Percentiles rank a stretch among this genome's conserved stretches.
Conservation (phyloP, 2,888 invertebrate genomes). For the Dysmachus trigonus region DNA sequence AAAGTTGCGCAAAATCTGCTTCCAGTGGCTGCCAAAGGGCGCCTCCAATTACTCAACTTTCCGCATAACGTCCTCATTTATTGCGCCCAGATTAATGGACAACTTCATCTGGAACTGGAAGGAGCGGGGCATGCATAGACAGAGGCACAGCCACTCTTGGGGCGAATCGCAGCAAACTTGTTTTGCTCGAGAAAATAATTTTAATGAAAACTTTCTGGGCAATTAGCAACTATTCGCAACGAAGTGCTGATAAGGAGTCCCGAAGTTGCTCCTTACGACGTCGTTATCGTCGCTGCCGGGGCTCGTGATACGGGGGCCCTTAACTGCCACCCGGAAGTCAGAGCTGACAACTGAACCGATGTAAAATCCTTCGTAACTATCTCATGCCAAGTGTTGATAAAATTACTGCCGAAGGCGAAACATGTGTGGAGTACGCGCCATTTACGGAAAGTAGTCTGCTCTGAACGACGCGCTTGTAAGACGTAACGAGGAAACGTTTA, state of each 20-base stretch:
- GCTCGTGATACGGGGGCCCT: not conserved
- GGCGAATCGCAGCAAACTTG: not conserved
- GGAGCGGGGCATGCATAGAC: too few relatives aligned
- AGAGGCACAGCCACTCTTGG: not conserved
- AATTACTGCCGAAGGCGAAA: not conserved
- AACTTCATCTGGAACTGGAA: not conserved
- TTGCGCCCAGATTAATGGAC: not conserved
- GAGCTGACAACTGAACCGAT: not conserved
- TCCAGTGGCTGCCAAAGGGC: not conserved
- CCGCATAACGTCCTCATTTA: not conserved
- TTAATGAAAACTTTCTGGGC: constrained; percentile 8
- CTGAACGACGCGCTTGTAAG: not conserved
- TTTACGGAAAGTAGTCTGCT: not conserved
- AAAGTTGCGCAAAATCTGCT: not conserved
- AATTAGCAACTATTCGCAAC: constrained; percentile 7
- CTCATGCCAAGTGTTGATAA: not conserved
- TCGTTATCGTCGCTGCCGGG: not conserved
- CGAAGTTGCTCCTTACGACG: not conserved
- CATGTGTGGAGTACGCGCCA: not conserved
- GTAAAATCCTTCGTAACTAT: not conserved
- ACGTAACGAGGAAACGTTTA: not conserved
- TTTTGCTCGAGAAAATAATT: not conserved
- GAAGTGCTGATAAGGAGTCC: not conserved
- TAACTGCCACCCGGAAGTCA: not conserved
- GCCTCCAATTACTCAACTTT: constrained; percentile 5